Evolutionary conservation across 2,888 invertebrate genomes (phyloP), one percentile per base, ranked within the genome.

Genomic region (Tyria jacobaeae): DNA sequence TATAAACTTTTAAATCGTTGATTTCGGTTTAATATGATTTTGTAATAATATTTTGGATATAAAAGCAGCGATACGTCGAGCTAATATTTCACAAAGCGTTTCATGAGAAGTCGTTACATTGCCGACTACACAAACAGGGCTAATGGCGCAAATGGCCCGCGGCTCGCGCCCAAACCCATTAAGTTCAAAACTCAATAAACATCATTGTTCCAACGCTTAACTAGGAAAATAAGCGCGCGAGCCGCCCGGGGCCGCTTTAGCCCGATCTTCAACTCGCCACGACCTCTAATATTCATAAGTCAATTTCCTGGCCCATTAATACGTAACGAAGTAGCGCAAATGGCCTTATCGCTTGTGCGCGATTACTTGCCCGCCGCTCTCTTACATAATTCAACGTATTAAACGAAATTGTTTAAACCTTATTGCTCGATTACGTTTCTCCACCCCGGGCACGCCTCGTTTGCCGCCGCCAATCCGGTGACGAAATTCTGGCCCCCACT

Each of bases 391-490:
- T 94, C 94, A 94, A 94, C 94, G 94, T 94, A 94, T 94, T 94
- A 94, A 94, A 94, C 94, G 94, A 94, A 94, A 94, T 94, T 94
- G 94, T 94, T 94, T 94, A 94, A 94, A 94, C 94, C 93, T 93
- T 92, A 93, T 94, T 94, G 94, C 93, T 94, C 94, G 91, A 94
- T 94, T 94, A 94, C 93, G 89, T 90, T 88, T 87, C 92, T 86
- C 91, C 92, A 87, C 89, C 89, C 90, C 81, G 76, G 92, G 87
- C 90, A 92, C 94, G 94, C 92, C 94, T 91, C 89, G 90, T 78
- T 86, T 84, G 80, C 80, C 82, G 80, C 85, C 80, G 80, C 94
- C 94, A 94, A 94, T 94, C 87, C 80, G 77, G 73, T 70, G 76
- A 68, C 79, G 78, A 71, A 81, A 72, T 70, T 71, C 76, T 69